Evolutionary conservation across 2,888 invertebrate genomes (phyloP).

Genomic region (Agrenia bidenticulata): DNA sequence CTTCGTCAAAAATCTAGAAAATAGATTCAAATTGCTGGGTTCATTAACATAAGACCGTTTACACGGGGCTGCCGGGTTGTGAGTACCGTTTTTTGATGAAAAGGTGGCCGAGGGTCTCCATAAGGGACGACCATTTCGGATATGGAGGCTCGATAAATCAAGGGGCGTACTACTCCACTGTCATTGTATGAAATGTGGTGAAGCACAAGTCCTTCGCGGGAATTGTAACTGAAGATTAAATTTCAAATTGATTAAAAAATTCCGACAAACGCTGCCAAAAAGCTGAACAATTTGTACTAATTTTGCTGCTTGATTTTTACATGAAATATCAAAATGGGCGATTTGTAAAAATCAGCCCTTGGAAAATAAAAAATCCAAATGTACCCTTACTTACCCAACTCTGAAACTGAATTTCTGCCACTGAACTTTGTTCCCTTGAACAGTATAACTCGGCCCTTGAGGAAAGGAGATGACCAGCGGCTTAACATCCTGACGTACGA

Average conservation of each 20-base stretch:
- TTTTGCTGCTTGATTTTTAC: too few species aligned
- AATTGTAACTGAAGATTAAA: slow-evolving; percentile 20
- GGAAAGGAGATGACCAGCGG: slow-evolving; percentile 35
- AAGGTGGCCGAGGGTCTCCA: slow-evolving; percentile 30
- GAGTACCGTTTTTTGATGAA: slow-evolving; percentile 23
- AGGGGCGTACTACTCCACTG: slow-evolving; percentile 19
- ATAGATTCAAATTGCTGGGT: not conserved
- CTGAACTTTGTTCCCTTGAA: slow-evolving; percentile 32
- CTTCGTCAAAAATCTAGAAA: slow-evolving; percentile 35
- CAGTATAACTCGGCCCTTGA: slow-evolving; percentile 36
- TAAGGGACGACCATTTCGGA: slow-evolving; percentile 31
- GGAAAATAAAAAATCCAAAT: not conserved
- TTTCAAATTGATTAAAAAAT: too few species aligned
- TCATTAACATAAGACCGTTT: too few species aligned
- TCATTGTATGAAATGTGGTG: slow-evolving; percentile 27
- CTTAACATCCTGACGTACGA: slow-evolving; percentile 31
- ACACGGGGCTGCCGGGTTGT: too few species aligned
- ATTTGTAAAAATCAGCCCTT: too few species aligned
- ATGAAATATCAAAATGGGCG: too few species aligned
- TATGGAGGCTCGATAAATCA: slow-evolving; percentile 31
- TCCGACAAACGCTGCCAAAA: too few species aligned
- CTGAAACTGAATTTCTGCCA: slow-evolving; percentile 51
- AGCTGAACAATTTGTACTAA: too few species aligned
- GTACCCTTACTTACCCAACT: slow-evolving; percentile 31
- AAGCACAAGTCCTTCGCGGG: slow-evolving; percentile 33